A percentile compares a stretch with the other conserved stretches of the same genome.
Conservation (phyloP, 2,888 invertebrate genomes). For the Dryobota labecula region DNA sequence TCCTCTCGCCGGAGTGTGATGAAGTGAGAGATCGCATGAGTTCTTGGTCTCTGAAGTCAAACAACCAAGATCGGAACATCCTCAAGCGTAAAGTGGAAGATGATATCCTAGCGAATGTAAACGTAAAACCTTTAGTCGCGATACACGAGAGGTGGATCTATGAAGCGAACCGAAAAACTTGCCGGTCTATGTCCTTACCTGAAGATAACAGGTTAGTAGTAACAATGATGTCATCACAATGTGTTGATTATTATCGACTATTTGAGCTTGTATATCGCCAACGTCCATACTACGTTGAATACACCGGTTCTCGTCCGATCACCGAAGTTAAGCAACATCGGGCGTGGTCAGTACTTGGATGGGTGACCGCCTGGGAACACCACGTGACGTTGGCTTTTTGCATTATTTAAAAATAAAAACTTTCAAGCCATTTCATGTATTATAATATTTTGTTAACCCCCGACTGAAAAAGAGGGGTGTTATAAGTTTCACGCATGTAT, state of each 20-base stretch:
- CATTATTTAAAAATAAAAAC: too few species aligned
- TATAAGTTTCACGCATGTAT: too few species aligned
- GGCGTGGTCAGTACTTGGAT: conserved; percentile 85
- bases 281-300: conserved; percentile 86
- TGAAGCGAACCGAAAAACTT: conserved; percentile 84
- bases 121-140: conserved; percentile 86
- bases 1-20: conserved; percentile 71
- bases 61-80: conserved; percentile 59
- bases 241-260: neutral
- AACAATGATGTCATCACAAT: conserved; percentile 25
- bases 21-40: conserved; percentile 70
- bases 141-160: conserved; percentile 88
- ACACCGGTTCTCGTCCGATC: conserved; percentile 76
- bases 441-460: too few species aligned
- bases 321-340: conserved; percentile 77
- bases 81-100: conserved; percentile 75
- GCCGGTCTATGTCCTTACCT: conserved; percentile 83
- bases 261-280: conserved; percentile 8
- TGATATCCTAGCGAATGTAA: conserved; percentile 80
- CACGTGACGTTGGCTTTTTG: conserved; percentile 72
- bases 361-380: conserved; percentile 85
- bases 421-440: too few species aligned
- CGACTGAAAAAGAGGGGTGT: too few species aligned
- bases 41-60: conserved; percentile 75
- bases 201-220: conserved; percentile 81